Base-by-base conservation (phyloP, 1,140 invertebrate species). In the Acromyrmex echinatior region DNA sequence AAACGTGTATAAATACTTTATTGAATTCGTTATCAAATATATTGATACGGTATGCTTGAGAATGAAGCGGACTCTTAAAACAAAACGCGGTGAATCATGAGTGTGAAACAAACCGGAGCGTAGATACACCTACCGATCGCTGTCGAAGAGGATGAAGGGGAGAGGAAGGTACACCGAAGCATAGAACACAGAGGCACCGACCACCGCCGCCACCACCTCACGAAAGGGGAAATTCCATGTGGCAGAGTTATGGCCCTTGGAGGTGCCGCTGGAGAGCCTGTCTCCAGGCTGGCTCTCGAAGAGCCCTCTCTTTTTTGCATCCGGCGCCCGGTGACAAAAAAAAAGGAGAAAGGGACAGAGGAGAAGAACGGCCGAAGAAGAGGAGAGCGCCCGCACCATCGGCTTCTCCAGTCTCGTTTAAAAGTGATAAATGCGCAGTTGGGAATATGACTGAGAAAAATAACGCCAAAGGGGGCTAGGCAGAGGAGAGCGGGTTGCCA, bases 361-460 rank as follows among this genome's bases (percentile, higher is more conserved):
- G 86, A 92, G 88, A 84, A 87, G 74, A 86, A 88, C 60, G 77
- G 77, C 58, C 66, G 68, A 88, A 80, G 70, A 66, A 84, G 51
- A 81, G 84, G 65, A 73, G 87, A 68, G 31, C 58, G 35, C 53
- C 71, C 65, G 89, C 70, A 71, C 66, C 68, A 78, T 87, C 79
- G 86, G 79, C 90, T 92, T 89, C 89, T 93, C 92, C 81, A 45
- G 88, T 80, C 89, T 92, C 92, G 93, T 94, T 94, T 93, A 93
- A 93, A 94, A 94, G 92, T 95, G 94, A 95, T 95, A 95, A 94
- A 95, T 95, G 94, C 92, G 84, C 89, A 86, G 90, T 70, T 89
- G 91, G 91, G 92, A 93, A 95, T 95, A 93, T 94, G 92, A 93
- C 93, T 94, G 93, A 94, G 94, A 94, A 94, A 95, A 94, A 94